Evolutionary conservation across 2,113 vertebrate species (phyloP), one percentile per base, ranked within the genome.

Genomic region (Tachysurus fulvidraco): DNA sequence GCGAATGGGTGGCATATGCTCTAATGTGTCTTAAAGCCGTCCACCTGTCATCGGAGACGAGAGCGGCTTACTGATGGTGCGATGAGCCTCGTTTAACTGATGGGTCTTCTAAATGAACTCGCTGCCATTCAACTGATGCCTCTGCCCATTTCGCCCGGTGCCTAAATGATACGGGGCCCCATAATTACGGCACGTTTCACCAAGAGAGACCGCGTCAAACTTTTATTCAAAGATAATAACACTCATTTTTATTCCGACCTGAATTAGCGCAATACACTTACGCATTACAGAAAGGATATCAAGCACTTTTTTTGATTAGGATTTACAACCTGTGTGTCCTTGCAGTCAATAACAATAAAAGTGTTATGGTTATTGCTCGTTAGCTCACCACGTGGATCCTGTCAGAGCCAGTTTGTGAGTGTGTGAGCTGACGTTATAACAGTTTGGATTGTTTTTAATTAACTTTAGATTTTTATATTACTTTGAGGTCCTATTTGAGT

Each of bases 181-280:
- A 92, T 95, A 96, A 96, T 96, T 95, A 95, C 92, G 92, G 95
- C 94, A 96, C 94, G 94, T 95, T 95, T 95, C 93, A 94, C 93
- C 94, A 91, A 94, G 89, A 91, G 84, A 77, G 71, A 57, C 28
- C 57, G 87, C 65, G 78, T 83, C 86, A 81, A 89, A 89, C 89
- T 89, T 89, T 91, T 88, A 88, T 89, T 73, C 86, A 74, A 87
- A 85, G 88, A 90, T 89, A 91, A 89, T 91, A 90, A 89, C 88
- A 65, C 74, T 89, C 83, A 84, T 90, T 91, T 91, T 90, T 87
- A 91, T 90, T 90, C 87, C 44, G 50, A 71, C 88, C 83, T 86
- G 77, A 87, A 89, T 88, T 88, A 87, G 80, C 52, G 83, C 76
- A 57, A 82, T 84, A 87, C 87, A 84, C 81, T 74, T 85, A 77